A percentile compares a stretch with the other conserved stretches of the same genome.
These are phyloP conservation scores for Stichopus horrens DNA, from an alignment of 53 echinoderm and acorn worm species.

Conservation along the genomic window DNA sequence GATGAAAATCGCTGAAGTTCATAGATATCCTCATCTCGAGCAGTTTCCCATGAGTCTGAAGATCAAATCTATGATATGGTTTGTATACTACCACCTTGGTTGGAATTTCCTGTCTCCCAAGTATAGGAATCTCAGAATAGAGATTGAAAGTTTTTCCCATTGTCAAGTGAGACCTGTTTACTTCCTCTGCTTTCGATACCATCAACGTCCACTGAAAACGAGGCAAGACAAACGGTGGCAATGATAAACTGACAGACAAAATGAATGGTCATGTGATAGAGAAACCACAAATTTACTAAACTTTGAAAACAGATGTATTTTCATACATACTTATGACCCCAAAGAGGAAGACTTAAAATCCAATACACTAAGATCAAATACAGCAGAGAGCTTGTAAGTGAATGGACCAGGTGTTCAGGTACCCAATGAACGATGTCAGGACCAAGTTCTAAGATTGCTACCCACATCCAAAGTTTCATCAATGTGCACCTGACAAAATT, in stretches of 20 bases:
- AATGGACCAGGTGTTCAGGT: too few relatives aligned
- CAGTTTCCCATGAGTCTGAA: constrained; percentile 20
- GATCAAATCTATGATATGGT: constrained; percentile 34
- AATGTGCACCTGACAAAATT: too few relatives aligned
- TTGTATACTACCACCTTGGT: constrained; percentile 40
- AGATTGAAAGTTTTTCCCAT: constrained; percentile 37
- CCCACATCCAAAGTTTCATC: too few relatives aligned
- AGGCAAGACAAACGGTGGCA: background rate
- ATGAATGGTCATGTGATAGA: too few relatives aligned
- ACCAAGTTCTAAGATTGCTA: too few relatives aligned
- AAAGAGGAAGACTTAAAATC: too few relatives aligned
- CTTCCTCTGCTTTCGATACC: constrained; percentile 26
- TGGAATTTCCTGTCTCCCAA: constrained; percentile 35
- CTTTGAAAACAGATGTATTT: too few relatives aligned
- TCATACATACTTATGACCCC: too few relatives aligned
- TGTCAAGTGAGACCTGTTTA: background rate
- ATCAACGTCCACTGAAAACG: constrained; percentile 35
- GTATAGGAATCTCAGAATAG: constrained; percentile 21
- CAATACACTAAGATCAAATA: too few relatives aligned
- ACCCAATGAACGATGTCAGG: too few relatives aligned
- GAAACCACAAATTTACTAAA: too few relatives aligned
- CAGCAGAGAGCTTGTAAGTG: too few relatives aligned
- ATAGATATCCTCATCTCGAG: constrained; percentile 43
- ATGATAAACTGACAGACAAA: background rate
- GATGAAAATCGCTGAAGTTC: constrained; percentile 27